Conservation (phyloP, 2,888 invertebrate species). For the Alloplasta piceator region DNA sequence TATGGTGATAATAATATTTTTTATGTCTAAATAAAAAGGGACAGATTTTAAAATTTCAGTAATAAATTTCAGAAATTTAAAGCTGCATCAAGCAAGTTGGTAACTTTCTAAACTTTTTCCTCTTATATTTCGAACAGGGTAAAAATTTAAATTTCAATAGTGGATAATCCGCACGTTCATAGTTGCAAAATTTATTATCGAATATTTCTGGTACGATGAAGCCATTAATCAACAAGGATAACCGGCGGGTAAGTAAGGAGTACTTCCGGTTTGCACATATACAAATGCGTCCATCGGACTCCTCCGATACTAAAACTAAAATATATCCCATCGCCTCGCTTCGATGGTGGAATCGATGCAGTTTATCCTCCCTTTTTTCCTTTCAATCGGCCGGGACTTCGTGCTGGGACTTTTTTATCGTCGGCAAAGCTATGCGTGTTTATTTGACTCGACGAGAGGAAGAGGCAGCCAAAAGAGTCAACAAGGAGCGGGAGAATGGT, state of each 20-base stretch:
- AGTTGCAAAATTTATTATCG: conserved; percentile 41
- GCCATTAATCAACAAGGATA: conserved; percentile 57
- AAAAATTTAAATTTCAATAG: too few species aligned
- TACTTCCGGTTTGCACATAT: conserved; percentile 47
- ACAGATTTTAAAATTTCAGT: too few species aligned
- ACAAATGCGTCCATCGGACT: neutral
- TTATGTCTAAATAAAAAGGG: too few species aligned
- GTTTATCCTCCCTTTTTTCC: neutral
- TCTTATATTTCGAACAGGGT: too few species aligned
- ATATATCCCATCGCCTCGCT: neutral
- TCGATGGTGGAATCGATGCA: neutral
- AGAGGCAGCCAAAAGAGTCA: conserved; percentile 30
- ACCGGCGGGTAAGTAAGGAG: conserved; percentile 48
- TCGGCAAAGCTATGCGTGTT: too few species aligned
- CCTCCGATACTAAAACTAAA: neutral
- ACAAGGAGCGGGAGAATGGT: conserved; percentile 1
- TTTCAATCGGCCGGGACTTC: conserved; percentile 20
- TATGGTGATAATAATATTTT: too few species aligned
- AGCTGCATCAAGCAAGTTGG: too few species aligned
- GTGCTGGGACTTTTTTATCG: conserved; percentile 21
- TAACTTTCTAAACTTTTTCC: too few species aligned
- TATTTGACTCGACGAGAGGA: neutral
- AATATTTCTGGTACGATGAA: neutral
- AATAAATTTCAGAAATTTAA: too few species aligned
- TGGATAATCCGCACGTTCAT: conserved; percentile 13